Evolutionary conservation across 2,888 invertebrate genomes (phyloP).

Genomic region (Diogma glabrata): DNA sequence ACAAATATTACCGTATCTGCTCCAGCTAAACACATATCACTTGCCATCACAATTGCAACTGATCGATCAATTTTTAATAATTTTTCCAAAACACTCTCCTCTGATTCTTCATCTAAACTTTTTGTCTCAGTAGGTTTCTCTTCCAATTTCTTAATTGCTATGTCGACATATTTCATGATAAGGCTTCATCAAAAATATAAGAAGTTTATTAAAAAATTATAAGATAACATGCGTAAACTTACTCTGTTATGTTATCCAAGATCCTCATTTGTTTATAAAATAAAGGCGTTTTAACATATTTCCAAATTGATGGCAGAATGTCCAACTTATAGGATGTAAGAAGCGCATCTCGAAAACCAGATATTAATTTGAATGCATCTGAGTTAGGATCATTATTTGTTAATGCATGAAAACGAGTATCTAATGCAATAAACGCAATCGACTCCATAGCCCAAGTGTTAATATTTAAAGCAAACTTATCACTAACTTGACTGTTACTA

Average conservation of each 20-base stretch:
- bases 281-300: constrained; percentile 25
- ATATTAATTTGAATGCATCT: neutral
- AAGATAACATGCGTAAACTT: no score
- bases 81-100: constrained; percentile 40
- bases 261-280: constrained; percentile 27
- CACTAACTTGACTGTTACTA: constrained; percentile 29
- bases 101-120: constrained; percentile 15
- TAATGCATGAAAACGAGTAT: constrained; percentile 29
- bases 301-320: constrained; percentile 30
- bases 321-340: constrained; percentile 22
- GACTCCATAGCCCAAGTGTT: constrained; percentile 49
- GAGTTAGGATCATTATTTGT: constrained; percentile 13
- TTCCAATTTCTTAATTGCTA: neutral
- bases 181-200: no score
- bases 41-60: constrained; percentile 22
- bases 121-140: no score
- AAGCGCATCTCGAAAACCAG: constrained; percentile 13
- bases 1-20: constrained; percentile 22
- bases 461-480: constrained; percentile 38
- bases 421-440: constrained; percentile 33
- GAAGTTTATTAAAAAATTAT: no score
- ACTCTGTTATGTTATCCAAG: constrained; percentile 27
- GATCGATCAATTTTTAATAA: constrained; percentile 31
- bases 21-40: constrained; percentile 23
- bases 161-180: neutral